These are phyloP conservation scores for Phyllotreta cruciferae DNA, from an alignment of 2,888 invertebrate species.

Conservation along the genomic window DNA sequence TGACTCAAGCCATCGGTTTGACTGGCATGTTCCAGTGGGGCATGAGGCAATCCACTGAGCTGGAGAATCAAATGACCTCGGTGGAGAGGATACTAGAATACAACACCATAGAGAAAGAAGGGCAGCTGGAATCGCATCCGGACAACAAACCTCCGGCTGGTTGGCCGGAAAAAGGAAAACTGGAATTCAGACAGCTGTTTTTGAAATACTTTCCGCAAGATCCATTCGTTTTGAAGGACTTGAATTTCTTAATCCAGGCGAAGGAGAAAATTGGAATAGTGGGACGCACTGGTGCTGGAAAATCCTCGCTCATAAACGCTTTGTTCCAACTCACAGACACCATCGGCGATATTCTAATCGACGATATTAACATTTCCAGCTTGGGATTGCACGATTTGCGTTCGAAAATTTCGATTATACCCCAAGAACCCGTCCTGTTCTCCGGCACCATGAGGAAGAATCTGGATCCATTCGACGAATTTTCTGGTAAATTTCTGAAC, in stretches of 20 bases:
- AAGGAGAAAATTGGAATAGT: slow-evolving; percentile 81
- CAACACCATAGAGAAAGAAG: slow-evolving; percentile 54
- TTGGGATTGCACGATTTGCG: slow-evolving; percentile 64
- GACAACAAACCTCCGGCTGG: slow-evolving; percentile 72
- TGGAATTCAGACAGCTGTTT: slow-evolving; percentile 73
- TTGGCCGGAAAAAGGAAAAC: slow-evolving; percentile 77
- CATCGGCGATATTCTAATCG: slow-evolving; percentile 67
- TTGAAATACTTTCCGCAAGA: slow-evolving; percentile 68
- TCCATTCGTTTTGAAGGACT: slow-evolving; percentile 77
- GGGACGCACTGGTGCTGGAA: slow-evolving; percentile 84
- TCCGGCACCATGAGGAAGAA: slow-evolving; percentile 86
- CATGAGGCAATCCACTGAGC: slow-evolving; percentile 65
- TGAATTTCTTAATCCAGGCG: slow-evolving; percentile 71
- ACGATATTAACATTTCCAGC: slow-evolving; percentile 64
- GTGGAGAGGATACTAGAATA: slow-evolving; percentile 80
- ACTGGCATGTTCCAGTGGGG: slow-evolving; percentile 84
- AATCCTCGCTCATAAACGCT: slow-evolving; percentile 73
- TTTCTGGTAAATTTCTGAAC: slow-evolving; percentile 49
- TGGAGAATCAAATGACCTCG: slow-evolving; percentile 83
- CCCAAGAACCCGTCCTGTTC: slow-evolving; percentile 74
- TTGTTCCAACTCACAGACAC: slow-evolving; percentile 71
- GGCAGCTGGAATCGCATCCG: slow-evolving; percentile 59
- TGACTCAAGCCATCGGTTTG: slow-evolving; percentile 58
- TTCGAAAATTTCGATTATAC: slow-evolving; percentile 65
- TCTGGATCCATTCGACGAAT: slow-evolving; percentile 88